phyloP scores from a whole-genome alignment of 1,140 invertebrate species.

The Onthophagus taurus region DNA sequence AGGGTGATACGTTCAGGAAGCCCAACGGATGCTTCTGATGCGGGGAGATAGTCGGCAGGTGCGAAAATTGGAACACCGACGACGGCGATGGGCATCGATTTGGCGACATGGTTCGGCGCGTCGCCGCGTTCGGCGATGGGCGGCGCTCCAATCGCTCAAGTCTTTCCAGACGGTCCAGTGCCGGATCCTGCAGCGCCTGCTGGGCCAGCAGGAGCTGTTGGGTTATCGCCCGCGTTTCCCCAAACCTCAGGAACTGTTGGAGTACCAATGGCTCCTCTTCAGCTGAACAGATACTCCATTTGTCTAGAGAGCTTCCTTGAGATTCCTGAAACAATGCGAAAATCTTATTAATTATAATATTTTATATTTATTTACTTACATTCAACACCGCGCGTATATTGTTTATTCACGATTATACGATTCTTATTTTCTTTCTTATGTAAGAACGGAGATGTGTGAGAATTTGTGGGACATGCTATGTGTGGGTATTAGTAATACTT shows the following conservation, averaged over 20 bases:
- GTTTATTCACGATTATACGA: too few relatives aligned
- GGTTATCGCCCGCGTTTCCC: constrained; percentile 72
- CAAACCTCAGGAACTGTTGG: constrained; percentile 78
- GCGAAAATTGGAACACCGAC: constrained; percentile 40
- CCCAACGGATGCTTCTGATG: constrained; percentile 39
- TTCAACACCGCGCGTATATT: too few relatives aligned
- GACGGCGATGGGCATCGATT: constrained; percentile 53
- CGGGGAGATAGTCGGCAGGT: constrained; percentile 41
- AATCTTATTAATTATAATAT: too few relatives aligned
- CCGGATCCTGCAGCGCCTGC: constrained; percentile 40
- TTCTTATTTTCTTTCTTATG: too few relatives aligned
- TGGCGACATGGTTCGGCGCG: constrained; percentile 52
- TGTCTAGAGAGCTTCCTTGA: constrained; percentile 67
- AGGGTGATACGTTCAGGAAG: constrained; percentile 32
- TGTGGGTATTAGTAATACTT: too few relatives aligned
- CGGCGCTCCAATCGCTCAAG: constrained; percentile 37
- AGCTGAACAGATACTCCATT: constrained; percentile 72
- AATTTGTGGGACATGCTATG: too few relatives aligned
- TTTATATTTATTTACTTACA: too few relatives aligned
- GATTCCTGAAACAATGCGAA: constrained; percentile 44
- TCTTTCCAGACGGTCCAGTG: constrained; percentile 38
- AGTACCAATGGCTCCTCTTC: constrained; percentile 79
- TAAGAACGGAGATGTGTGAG: too few relatives aligned
- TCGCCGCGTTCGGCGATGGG: constrained; percentile 26
- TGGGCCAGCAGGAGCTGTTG: constrained; percentile 67